Evolutionary conservation across 1,140 invertebrate species (phyloP).

Genomic region (Lasioglossum albipes): DNA sequence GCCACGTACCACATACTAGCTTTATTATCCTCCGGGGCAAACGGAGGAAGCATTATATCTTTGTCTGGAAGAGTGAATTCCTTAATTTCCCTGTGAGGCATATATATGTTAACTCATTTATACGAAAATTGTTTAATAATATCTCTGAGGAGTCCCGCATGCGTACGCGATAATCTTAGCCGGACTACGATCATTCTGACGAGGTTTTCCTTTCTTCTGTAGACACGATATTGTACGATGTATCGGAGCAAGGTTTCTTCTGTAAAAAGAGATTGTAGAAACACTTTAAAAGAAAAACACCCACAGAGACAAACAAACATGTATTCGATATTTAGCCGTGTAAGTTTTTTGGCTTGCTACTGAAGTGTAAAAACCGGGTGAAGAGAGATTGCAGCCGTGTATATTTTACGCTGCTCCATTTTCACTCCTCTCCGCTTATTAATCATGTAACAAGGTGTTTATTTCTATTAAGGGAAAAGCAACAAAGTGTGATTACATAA

Average conservation of each 20-base stretch:
- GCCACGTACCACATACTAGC: neutral
- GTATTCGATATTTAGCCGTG: conserved; percentile 35
- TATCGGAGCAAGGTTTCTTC: conserved; percentile 28
- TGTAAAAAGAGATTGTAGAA: conserved; percentile 51
- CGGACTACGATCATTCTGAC: conserved; percentile 2
- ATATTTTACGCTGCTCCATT: conserved; percentile 48
- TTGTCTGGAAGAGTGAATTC: conserved; percentile 24
- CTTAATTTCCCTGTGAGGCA: neutral
- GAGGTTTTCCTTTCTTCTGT: conserved; percentile 23
- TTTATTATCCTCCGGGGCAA: conserved; percentile 19
- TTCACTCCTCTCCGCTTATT: conserved; percentile 53
- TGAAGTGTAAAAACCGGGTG: conserved; percentile 55
- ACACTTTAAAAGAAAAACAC: conserved; percentile 13
- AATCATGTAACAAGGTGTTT: conserved; percentile 60
- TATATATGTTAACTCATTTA: neutral
- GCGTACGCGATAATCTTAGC: conserved; percentile 8
- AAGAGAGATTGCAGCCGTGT: conserved; percentile 38
- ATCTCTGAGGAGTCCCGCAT: conserved; percentile 10
- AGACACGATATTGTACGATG: conserved; percentile 9
- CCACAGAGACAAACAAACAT: neutral
- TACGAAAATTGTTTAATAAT: neutral
- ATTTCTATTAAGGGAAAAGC: conserved; percentile 62
- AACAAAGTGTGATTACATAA: conserved; percentile 65
- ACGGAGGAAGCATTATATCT: neutral
- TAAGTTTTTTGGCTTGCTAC: conserved; percentile 45